Base-by-base conservation (phyloP, 2,888 invertebrate genomes). In the Pteria penguin region DNA sequence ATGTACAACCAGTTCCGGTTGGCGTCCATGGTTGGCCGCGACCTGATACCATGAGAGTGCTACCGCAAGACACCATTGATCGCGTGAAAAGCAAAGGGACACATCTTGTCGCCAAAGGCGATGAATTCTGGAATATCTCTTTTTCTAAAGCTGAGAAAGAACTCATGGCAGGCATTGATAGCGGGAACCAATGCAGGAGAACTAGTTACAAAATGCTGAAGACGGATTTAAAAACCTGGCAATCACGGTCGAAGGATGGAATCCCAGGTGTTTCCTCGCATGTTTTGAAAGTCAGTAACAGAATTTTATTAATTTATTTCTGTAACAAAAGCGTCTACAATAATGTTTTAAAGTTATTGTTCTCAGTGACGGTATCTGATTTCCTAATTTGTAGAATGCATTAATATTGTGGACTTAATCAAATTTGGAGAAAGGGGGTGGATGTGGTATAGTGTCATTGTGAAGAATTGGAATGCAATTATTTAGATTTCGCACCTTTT, bases 121-220 rank as follows among this genome's bases (percentile, higher is more conserved):
- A 26, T n/a, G 58, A 58, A 58, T 58, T 58, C 26, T 58, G 58
- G 58, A 58, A 58, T 26, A 11, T 58, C 4, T 58, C 58, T 3
- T 26, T 24, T 26, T 58, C 58, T 5, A 58, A 58, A 24, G 58
- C 58, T 18, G 58, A 58, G 58, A 58, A 58, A 11, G 58, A 58
- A 26, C 58, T 58, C 3, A 58, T 58, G 58, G 26, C 4, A 26
- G 58, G 58, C 14, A 5, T 58, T 3, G 58, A 58, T 58, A 45
- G 18, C 8, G 45, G 45, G 45, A 45, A 45, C 45, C 11, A 45
- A 14, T 45, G 45, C 18, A 8, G 45, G 8, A 8, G 45, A 45
- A 8, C 8, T 45, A 14, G 45, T 18, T 45, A 45, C 18, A 45
- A 45, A 45, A 45, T 45, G 45, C 45, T 45, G 45, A 45, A 45